These are phyloP conservation scores for Norana najaformis DNA, from an alignment of 2,888 invertebrate species.

Conservation along the genomic window DNA sequence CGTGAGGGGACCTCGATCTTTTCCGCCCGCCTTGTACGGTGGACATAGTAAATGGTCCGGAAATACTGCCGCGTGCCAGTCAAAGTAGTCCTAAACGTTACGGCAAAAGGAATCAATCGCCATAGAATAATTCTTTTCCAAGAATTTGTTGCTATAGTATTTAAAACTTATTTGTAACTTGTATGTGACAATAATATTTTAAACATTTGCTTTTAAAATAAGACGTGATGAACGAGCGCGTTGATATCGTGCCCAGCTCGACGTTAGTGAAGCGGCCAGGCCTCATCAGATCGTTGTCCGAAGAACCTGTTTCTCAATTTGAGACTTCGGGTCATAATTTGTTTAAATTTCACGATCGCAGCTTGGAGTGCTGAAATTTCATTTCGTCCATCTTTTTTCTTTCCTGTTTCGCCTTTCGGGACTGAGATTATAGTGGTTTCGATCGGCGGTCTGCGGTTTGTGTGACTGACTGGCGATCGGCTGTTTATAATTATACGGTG, in stretches of 20 bases:
- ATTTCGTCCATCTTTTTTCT: not conserved
- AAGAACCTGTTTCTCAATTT: not conserved
- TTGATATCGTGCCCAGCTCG: constrained; percentile 7
- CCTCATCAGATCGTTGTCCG: not conserved
- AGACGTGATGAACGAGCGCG: not conserved
- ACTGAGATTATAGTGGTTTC: not conserved
- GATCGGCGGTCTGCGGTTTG: not conserved
- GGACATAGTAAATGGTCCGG: not conserved
- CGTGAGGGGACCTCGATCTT: not conserved
- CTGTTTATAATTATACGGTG: constrained; percentile 13
- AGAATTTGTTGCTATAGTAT: not conserved
- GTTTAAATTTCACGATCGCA: not conserved
- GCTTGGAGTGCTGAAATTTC: not conserved
- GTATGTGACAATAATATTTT: not conserved
- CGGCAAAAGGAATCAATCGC: not conserved
- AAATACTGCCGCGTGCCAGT: not conserved
- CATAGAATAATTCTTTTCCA: not conserved
- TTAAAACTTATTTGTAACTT: not conserved
- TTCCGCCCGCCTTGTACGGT: not conserved
- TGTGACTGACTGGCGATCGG: not conserved
- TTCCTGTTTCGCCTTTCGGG: not conserved
- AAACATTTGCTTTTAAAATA: not conserved
- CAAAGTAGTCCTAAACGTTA: not conserved
- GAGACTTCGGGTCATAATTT: not conserved
- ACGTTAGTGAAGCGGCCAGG: not conserved